Base-by-base conservation (phyloP, 1,140 invertebrate genomes). In the Medauroidea extradentata region DNA sequence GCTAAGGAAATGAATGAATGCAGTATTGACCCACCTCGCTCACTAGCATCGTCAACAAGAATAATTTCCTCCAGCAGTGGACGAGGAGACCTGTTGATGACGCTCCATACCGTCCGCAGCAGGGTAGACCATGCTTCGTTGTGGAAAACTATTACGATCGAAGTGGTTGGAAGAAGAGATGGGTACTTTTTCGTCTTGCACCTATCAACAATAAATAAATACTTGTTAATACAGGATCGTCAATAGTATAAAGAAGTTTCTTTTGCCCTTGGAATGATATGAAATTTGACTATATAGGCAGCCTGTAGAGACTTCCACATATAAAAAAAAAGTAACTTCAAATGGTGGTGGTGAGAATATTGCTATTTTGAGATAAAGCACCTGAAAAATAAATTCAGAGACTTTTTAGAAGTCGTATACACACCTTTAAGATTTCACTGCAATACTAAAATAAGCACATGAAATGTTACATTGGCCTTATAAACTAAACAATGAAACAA, bases 101-200 rank as follows among this genome's bases (percentile, higher is more conserved):
- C 94, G 71, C 93, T 96, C 89, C 94, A 94, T n/a, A 98, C 90
- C 1, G 94, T 98, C 48, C 95, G 81, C 24, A 98, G 79, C 3
- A 98, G 77, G 0, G 95, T 98, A n/a, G 91, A 90, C 94, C 94
- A 98, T 0, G 95, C 95, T 75, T 98, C 95, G 73, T 98, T 98
- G 76, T 98, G 96, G 77, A 98, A 98, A 38, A 98, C 96, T 65
- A 98, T 95, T 16, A 98, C 93, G 66, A 98, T 91, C 70, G 90
- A 93, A 16, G 94, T 96, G 24, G 90, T 85, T 4, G 93, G 93
- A 68, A 96, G 77, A 60, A 88, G 78, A 44, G 82, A 81, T 46
- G 86, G 84, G 74, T 93, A 91, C 25, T 76, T 78, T 71, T 94
- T 94, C 63, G 74, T 81, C 73, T 86, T 90, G 71, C 88, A 94